These are phyloP conservation scores for Neotoma lepida DNA, from an alignment of 2,113 vertebrate genomes.

Conservation along the genomic window DNA sequence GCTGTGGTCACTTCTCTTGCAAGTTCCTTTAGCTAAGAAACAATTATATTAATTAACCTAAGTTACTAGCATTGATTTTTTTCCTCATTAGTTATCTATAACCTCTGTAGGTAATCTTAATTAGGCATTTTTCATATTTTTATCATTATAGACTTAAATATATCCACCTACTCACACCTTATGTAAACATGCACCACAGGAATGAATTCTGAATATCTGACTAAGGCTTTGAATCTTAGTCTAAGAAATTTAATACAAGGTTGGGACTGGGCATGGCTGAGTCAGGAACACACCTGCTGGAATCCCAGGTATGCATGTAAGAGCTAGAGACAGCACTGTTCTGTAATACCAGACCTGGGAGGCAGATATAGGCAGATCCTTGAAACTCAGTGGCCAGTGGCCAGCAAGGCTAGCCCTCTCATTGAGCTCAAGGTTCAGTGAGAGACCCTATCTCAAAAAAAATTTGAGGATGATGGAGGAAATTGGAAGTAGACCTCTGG, in stretches of 20 bases:
- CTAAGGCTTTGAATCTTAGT: background rate
- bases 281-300: too few relatives aligned
- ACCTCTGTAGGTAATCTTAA: background rate
- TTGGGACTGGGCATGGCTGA: too few relatives aligned
- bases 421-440: too few relatives aligned
- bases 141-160: background rate
- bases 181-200: background rate
- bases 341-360: too few relatives aligned
- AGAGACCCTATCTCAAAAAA: background rate
- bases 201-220: constrained; percentile 13
- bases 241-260: too few relatives aligned
- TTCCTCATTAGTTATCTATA: background rate
- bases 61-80: too few relatives aligned
- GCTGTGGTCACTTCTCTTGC: background rate
- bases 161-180: background rate
- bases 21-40: background rate
- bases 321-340: too few relatives aligned
- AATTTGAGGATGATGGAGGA: background rate
- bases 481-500: background rate
- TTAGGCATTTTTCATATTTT: background rate
- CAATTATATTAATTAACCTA: too few relatives aligned
- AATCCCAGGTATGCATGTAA: too few relatives aligned
- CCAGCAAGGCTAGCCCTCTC: too few relatives aligned
- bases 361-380: too few relatives aligned
- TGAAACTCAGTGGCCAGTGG: too few relatives aligned